Evolutionary conservation across 2,888 invertebrate genomes (phyloP).

Genomic region (Synergus japonicus): DNA sequence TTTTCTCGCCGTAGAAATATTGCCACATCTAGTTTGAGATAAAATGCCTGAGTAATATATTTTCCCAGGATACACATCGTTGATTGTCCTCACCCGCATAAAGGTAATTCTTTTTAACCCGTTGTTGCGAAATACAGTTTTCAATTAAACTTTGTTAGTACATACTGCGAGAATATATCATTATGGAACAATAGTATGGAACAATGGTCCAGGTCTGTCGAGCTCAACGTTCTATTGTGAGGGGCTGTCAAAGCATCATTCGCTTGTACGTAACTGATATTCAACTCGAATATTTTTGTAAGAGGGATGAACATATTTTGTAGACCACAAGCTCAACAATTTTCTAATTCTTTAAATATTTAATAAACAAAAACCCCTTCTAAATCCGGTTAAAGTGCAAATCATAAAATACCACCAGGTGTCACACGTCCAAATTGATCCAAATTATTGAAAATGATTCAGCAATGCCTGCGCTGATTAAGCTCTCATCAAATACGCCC

Average conservation of each 20-base stretch:
- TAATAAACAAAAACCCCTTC: too few species aligned
- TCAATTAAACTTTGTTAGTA: constrained; percentile 16
- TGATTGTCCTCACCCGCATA: background rate
- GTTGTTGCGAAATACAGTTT: constrained; percentile 12
- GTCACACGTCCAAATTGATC: background rate
- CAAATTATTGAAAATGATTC: background rate
- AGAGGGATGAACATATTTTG: background rate
- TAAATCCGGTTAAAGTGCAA: background rate
- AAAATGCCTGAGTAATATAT: background rate
- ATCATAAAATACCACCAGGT: background rate
- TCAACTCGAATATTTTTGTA: background rate
- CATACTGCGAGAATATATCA: constrained; percentile 17
- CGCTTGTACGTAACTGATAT: background rate
- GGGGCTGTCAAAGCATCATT: constrained; percentile 22
- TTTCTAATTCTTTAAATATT: background rate
- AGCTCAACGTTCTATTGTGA: constrained; percentile 24
- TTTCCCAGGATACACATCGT: background rate
- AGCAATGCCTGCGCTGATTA: background rate
- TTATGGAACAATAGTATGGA: constrained; percentile 1
- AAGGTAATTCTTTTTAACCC: background rate
- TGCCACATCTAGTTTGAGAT: background rate
- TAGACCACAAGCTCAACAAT: background rate
- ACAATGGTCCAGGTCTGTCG: constrained; percentile 27
- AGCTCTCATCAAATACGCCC: background rate
- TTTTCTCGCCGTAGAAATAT: constrained; percentile 5